These are phyloP conservation scores for Eremophila alpestris DNA, from an alignment of 2,797 vertebrate genomes.

Conservation along the genomic window DNA sequence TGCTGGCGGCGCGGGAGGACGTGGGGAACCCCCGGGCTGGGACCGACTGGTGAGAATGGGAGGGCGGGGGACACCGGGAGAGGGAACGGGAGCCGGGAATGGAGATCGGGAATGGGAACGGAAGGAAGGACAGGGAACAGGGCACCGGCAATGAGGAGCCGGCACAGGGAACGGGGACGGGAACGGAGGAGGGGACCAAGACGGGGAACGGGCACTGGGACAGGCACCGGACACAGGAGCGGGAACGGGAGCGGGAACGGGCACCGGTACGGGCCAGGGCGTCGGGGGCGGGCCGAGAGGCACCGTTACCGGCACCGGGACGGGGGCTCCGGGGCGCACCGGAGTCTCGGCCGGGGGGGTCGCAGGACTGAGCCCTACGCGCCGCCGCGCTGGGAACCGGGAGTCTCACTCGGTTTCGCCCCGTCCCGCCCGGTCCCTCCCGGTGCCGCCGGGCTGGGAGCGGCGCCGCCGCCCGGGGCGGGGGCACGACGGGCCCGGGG, in stretches of 20 bases:
- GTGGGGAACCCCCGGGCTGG: conserved; percentile 83
- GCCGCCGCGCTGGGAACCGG: not conserved
- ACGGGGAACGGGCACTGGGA: not conserved
- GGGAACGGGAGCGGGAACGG: not conserved
- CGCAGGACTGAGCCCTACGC: not conserved
- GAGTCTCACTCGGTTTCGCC: not conserved
- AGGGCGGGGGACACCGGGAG: not conserved
- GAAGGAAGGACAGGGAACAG: not conserved
- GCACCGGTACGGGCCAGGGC: not conserved
- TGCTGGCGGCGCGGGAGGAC: conserved; percentile 87
- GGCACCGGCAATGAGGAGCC: not conserved
- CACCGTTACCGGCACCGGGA: not conserved
- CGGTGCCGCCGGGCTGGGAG: not conserved
- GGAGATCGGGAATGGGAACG: not conserved
- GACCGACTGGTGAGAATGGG: conserved; percentile 82
- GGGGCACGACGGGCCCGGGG: not conserved
- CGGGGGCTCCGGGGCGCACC: no score
- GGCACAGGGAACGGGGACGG: no score
- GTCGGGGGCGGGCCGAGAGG: not conserved
- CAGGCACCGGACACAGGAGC: not conserved
- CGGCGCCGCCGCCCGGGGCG: not conserved
- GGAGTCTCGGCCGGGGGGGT: not conserved
- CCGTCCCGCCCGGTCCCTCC: not conserved
- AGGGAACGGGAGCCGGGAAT: not conserved
- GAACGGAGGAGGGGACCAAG: not conserved